Evolutionary conservation across 2,797 vertebrate genomes (phyloP), one percentile per base, ranked within the genome.

Genomic region (Cryptoblepharus egeriae): DNA sequence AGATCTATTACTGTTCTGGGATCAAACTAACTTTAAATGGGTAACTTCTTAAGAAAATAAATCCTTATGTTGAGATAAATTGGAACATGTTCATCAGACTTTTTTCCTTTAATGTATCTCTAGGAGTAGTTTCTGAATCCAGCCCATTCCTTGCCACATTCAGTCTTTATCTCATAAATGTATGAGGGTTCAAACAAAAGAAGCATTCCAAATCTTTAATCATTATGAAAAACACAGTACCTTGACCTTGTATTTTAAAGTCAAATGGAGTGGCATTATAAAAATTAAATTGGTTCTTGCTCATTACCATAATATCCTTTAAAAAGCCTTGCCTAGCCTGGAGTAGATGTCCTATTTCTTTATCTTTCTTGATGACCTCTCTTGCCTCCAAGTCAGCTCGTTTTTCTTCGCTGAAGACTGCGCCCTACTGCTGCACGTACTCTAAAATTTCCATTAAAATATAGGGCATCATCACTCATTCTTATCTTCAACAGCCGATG

Each of bases 361-460:
- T 96, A 94, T 96, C 95, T 95, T 95, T 93, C 90, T 90, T 93
- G 94, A 95, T 95, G 95, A 95, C 94, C 94, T 93, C 93, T 95
- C 88, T 88, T 93, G 92, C 90, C 89, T 95, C 91, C 90, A 91
- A 95, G 93, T 95, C 93, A 95, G 93, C 93, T 96, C 92, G 15
- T 96, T 96, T 94, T 96, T 96, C 95, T 95, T 92, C 93, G 92
- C 93, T 93, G 93, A 93, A 94, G 91, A 93, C 92, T 95, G 93
- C 91, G 92, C 92, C 94, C 94, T 93, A 95, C 92, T 12, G 88
- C 93, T 91, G 86, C 92, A 90, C 1, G 3, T 1, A 9, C 85
- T 94, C 86, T 89, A 84, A 94, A 95, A 96, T 94, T 96, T 94
- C 94, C 94, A 95, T 96, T 96, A 96, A 94, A 95, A 96, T 95